phyloP scores from a whole-genome alignment of 1,140 invertebrate species.

The Drosophila simulans region DNA sequence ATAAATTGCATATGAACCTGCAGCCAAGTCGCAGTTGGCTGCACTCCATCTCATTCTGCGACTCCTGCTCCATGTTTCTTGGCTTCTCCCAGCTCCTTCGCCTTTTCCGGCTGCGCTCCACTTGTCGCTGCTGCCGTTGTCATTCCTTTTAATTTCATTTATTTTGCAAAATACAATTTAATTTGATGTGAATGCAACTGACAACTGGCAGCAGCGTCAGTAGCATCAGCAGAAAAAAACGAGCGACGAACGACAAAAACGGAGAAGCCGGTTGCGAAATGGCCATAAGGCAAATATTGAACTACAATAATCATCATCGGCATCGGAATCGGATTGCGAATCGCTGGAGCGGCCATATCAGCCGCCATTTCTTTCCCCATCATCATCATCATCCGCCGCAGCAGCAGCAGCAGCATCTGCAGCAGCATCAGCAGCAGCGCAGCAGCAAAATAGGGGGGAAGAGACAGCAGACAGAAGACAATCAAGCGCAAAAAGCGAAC shows the following conservation, averaged over 20 bases:
- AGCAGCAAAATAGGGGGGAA: conserved; percentile 26
- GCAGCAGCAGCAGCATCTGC: conserved; percentile 14
- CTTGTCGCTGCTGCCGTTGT: conserved; percentile 67
- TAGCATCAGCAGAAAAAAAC: conserved; percentile 15
- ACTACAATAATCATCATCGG: conserved; percentile 81
- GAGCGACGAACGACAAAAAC: conserved; percentile 50
- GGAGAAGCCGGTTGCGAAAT: conserved; percentile 49
- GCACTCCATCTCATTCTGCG: conserved; percentile 37
- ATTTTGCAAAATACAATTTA: conserved; percentile 82
- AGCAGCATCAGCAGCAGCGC: conserved; percentile 24
- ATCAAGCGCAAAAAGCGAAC: conserved; percentile 81
- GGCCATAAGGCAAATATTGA: conserved; percentile 81
- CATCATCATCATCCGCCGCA: conserved; percentile 54
- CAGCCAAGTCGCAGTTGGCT: conserved; percentile 49
- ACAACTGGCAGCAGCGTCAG: conserved; percentile 61
- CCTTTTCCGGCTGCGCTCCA: conserved; percentile 43
- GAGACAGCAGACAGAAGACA: conserved; percentile 64
- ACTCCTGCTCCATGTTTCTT: conserved; percentile 30
- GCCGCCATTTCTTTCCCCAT: conserved; percentile 60
- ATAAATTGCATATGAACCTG: conserved; percentile 60
- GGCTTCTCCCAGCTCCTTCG: conserved; percentile 31
- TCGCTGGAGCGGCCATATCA: conserved; percentile 53
- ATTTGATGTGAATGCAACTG: conserved; percentile 81
- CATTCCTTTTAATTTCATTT: conserved; percentile 81
- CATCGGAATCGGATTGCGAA: conserved; percentile 41